phyloP scores from a whole-genome alignment of 2,888 invertebrate species.

The Dexiosoma caninum region DNA sequence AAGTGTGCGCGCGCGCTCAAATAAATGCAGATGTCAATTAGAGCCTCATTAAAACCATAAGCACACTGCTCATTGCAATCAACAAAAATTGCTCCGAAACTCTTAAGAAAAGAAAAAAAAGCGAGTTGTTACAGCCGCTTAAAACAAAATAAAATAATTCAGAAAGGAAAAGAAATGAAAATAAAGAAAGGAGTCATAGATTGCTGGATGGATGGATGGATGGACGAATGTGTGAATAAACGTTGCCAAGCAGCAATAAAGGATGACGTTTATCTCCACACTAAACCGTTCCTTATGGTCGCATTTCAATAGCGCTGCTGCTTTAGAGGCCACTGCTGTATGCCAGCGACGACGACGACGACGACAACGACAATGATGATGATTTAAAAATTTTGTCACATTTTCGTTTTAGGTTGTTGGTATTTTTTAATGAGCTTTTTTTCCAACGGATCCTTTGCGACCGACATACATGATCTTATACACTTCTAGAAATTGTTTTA shows the following conservation, averaged over 20 bases:
- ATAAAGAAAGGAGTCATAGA: constrained; percentile 20
- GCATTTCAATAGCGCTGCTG: neutral
- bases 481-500: constrained; percentile 53
- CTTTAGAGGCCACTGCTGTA: neutral
- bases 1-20: constrained; percentile 63
- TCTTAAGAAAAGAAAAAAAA: constrained; percentile 12
- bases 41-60: constrained; percentile 74
- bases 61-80: constrained; percentile 54
- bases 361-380: constrained; percentile 64
- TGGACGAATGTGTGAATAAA: constrained; percentile 59
- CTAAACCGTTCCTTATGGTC: neutral
- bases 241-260: constrained; percentile 36
- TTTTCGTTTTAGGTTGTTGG: constrained; percentile 76
- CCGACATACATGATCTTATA: constrained; percentile 53
- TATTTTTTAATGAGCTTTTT: constrained; percentile 75
- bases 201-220: neutral
- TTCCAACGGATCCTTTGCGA: constrained; percentile 41
- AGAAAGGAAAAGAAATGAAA: constrained; percentile 39
- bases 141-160: constrained; percentile 33
- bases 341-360: neutral
- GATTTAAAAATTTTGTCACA: constrained; percentile 77
- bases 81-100: constrained; percentile 54
- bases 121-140: constrained; percentile 29
- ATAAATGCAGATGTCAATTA: constrained; percentile 77
- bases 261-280: constrained; percentile 15